phyloP scores from a whole-genome alignment of 2,888 invertebrate species.

The Meteorus cinctellus region DNA sequence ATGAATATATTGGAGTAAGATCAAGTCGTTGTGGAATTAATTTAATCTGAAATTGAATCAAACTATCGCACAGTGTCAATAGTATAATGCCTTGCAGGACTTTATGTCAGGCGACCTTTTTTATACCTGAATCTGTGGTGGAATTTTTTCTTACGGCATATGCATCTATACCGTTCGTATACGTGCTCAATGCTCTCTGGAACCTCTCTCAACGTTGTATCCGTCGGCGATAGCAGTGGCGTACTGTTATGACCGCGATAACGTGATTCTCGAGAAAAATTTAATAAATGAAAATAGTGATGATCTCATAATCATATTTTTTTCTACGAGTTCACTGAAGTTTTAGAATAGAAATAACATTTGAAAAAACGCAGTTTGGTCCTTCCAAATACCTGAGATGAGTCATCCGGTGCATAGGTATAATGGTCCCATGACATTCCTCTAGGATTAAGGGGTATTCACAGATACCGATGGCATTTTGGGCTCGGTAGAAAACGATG shows the following conservation, averaged over 20 bases:
- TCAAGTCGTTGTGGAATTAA: not conserved
- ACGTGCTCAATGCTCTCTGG: not conserved
- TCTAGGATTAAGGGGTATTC: slow-evolving; percentile 16
- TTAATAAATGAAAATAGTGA: not conserved
- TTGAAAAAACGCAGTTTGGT: not conserved
- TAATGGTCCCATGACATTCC: not conserved
- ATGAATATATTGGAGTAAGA: not conserved
- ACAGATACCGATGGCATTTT: slow-evolving; percentile 3
- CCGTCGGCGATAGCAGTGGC: slow-evolving; percentile 1
- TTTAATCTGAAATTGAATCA: not conserved
- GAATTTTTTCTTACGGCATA: not conserved
- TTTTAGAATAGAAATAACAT: not conserved
- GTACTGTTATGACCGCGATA: slow-evolving; percentile 19
- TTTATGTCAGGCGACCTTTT: not conserved
- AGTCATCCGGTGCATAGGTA: not conserved
- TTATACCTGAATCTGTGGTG: not conserved
- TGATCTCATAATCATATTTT: not conserved
- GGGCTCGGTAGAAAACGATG: slow-evolving; percentile 36
- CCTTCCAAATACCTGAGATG: not conserved
- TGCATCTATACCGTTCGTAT: not conserved
- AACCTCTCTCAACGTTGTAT: not conserved
- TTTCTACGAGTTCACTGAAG: not conserved
- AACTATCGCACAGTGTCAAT: not conserved
- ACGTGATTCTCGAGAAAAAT: not conserved
- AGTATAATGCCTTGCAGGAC: not conserved